These are phyloP conservation scores for Caenorhabditis uteleia DNA, from an alignment of 2,888 invertebrate genomes.

Conservation along the genomic window DNA sequence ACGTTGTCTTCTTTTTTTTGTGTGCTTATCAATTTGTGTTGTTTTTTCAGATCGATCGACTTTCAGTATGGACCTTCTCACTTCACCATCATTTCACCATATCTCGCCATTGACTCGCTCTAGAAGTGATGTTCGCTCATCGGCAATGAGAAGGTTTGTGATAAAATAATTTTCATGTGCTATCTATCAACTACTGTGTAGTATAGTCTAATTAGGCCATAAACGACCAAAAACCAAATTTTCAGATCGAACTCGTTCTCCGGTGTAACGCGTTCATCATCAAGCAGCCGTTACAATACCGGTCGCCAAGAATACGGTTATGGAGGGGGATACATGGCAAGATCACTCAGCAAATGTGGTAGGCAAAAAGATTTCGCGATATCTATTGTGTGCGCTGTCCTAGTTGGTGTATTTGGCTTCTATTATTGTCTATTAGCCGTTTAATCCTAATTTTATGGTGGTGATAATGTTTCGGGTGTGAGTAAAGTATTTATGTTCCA, in stretches of 20 bases:
- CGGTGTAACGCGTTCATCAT: constrained; percentile 43
- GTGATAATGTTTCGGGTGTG: too few relatives aligned
- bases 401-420: constrained; percentile 36
- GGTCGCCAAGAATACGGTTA: constrained; percentile 63
- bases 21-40: constrained; percentile 1
- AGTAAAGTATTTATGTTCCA: too few relatives aligned
- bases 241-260: constrained; percentile 62
- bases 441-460: constrained; percentile 6
- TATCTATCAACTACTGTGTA: too few relatives aligned
- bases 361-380: constrained; percentile 34
- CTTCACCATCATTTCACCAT: constrained; percentile 64
- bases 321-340: constrained; percentile 68
- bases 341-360: constrained; percentile 64
- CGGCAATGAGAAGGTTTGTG: constrained; percentile 46
- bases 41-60: constrained; percentile 5
- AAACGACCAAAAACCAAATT: constrained; percentile 12
- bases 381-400: constrained; percentile 26
- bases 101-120: constrained; percentile 63
- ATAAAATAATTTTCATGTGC: too few relatives aligned
- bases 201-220: not conserved
- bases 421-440: constrained; percentile 34
- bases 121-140: constrained; percentile 52
- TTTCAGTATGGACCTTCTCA: constrained; percentile 47
- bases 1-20: constrained; percentile 2
- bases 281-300: constrained; percentile 48